Evolutionary conservation across 2,888 invertebrate genomes (phyloP).

Genomic region (Torymus aiolomorphi): DNA sequence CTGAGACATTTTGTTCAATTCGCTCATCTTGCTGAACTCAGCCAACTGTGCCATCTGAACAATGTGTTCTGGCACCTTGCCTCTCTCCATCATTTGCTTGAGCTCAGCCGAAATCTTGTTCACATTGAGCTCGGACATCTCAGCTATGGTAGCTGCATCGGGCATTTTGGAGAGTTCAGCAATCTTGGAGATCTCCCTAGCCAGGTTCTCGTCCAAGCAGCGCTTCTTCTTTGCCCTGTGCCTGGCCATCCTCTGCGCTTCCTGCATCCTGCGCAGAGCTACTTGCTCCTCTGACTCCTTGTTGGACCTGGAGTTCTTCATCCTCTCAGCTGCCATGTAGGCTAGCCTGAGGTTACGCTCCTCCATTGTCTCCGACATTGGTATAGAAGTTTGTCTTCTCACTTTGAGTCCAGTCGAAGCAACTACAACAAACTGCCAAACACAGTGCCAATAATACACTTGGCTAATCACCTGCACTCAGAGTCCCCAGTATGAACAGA

Average conservation of each 20-base stretch:
- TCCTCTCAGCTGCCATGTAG: constrained; percentile 69
- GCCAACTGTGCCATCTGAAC: constrained; percentile 75
- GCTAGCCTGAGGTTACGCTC: constrained; percentile 69
- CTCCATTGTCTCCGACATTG: constrained; percentile 71
- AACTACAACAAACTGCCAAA: too few relatives aligned
- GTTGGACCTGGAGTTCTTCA: constrained; percentile 72
- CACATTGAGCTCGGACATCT: constrained; percentile 74
- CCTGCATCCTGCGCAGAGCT: constrained; percentile 72
- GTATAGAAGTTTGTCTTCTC: background rate
- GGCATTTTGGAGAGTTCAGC: constrained; percentile 74
- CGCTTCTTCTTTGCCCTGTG: constrained; percentile 74
- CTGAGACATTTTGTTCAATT: constrained; percentile 72
- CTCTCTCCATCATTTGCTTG: constrained; percentile 75
- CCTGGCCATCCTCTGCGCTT: constrained; percentile 74
- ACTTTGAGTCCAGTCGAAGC: too few relatives aligned
- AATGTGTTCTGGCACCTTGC: constrained; percentile 74
- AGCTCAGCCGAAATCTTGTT: constrained; percentile 74
- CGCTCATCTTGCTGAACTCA: constrained; percentile 74
- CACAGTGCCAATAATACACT: too few relatives aligned
- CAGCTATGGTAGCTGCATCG: constrained; percentile 71
- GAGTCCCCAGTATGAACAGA: too few relatives aligned
- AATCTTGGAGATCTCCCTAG: constrained; percentile 73
- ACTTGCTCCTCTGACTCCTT: constrained; percentile 73
- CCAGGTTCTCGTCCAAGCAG: constrained; percentile 73
- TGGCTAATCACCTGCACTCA: too few relatives aligned